Conservation (phyloP, 2,797 vertebrate species). For the Vipera ursinii region DNA sequence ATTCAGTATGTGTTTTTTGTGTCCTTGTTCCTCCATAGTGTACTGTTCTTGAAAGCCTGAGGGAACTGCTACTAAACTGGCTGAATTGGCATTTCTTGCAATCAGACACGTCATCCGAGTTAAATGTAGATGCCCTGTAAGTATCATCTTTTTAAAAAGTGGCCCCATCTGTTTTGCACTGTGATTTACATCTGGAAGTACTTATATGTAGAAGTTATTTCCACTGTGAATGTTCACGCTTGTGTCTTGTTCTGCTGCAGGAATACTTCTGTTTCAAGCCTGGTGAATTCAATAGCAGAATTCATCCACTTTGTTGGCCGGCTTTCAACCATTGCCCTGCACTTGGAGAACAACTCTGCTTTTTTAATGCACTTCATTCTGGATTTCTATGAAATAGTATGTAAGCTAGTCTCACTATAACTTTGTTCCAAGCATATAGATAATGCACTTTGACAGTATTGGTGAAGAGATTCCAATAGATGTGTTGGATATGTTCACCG, state of each 20-base stretch:
- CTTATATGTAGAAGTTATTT: neutral
- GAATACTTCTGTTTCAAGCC: conserved; percentile 80
- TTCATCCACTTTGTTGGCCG: conserved; percentile 83
- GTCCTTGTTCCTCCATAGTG: conserved; percentile 73
- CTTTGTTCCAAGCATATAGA: neutral
- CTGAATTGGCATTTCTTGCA: conserved; percentile 79
- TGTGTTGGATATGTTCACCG: neutral
- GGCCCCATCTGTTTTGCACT: neutral
- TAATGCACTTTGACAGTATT: neutral
- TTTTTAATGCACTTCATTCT: conserved; percentile 86
- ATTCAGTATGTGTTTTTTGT: conserved; percentile 11
- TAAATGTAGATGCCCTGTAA: conserved; percentile 59
- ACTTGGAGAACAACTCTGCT: conserved; percentile 77
- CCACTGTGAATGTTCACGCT: neutral
- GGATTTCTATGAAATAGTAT: conserved; percentile 92
- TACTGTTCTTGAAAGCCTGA: conserved; percentile 86
- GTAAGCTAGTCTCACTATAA: conserved; percentile 17
- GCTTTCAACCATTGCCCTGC: conserved; percentile 78
- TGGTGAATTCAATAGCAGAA: conserved; percentile 79
- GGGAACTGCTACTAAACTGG: conserved; percentile 88
- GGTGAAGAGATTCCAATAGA: neutral
- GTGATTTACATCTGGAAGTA: no score
- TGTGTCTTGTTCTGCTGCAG: conserved; percentile 66
- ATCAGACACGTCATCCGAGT: conserved; percentile 24
- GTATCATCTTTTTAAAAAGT: conserved; percentile 34